These are phyloP conservation scores for Lepidurus arcticus DNA, from an alignment of 1,140 invertebrate species.

Conservation along the genomic window DNA sequence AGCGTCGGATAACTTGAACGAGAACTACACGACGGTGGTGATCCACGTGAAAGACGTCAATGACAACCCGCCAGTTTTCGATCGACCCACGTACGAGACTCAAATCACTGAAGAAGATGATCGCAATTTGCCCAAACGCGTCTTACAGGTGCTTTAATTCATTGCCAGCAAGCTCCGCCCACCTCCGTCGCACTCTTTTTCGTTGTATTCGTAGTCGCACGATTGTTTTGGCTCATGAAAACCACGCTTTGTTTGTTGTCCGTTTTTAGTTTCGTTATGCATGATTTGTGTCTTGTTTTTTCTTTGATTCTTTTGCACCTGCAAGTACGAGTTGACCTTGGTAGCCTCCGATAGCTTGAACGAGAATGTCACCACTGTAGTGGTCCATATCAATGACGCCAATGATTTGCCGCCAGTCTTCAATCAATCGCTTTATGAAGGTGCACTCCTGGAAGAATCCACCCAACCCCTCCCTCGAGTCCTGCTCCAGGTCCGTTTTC, in stretches of 20 bases:
- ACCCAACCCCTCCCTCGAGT: slow-evolving; percentile 52
- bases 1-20: slow-evolving; percentile 90
- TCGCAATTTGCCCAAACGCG: slow-evolving; percentile 84
- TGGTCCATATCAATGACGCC: slow-evolving; percentile 68
- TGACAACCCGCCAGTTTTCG: slow-evolving; percentile 79
- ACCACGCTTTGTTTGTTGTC: slow-evolving; percentile 35
- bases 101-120: slow-evolving; percentile 95
- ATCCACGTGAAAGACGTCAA: slow-evolving; percentile 94
- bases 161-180: slow-evolving; percentile 20
- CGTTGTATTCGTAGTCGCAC: slow-evolving; percentile 10
- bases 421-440: slow-evolving; percentile 60
- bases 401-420: slow-evolving; percentile 77
- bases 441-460: slow-evolving; percentile 60
- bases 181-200: background rate
- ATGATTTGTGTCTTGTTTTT: slow-evolving; percentile 33
- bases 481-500: slow-evolving; percentile 54
- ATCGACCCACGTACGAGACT: slow-evolving; percentile 85
- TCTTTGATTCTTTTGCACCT: slow-evolving; percentile 37
- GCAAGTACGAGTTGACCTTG: slow-evolving; percentile 75
- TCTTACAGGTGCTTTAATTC: slow-evolving; percentile 67
- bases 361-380: slow-evolving; percentile 71
- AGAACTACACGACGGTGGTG: slow-evolving; percentile 91
- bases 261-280: slow-evolving; percentile 39
- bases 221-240: slow-evolving; percentile 34
- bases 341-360: slow-evolving; percentile 78